phyloP scores from a whole-genome alignment of 1,140 invertebrate genomes.

The Holotrichia oblita region DNA sequence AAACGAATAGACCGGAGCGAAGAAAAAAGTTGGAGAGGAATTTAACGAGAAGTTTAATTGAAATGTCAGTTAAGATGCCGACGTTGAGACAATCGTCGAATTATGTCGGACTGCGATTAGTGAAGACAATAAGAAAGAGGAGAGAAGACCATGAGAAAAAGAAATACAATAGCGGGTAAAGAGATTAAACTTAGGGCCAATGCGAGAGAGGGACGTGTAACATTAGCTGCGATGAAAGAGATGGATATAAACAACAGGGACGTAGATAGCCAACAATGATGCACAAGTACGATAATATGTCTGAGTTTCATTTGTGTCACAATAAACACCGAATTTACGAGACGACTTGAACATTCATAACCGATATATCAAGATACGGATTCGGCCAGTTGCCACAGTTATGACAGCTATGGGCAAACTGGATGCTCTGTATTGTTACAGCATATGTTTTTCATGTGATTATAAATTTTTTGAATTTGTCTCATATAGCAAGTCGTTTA shows the following conservation, averaged over 20 bases:
- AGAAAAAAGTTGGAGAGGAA: not conserved
- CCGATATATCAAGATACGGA: slow-evolving; percentile 22
- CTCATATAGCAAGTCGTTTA: not conserved
- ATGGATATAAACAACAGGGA: slow-evolving; percentile 1
- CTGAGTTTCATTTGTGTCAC: slow-evolving; percentile 20
- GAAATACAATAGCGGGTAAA: not conserved
- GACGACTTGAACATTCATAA: slow-evolving; percentile 33
- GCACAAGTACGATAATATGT: not conserved
- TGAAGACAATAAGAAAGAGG: slow-evolving; percentile 1
- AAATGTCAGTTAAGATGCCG: slow-evolving; percentile 26
- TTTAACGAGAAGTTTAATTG: slow-evolving; percentile 34
- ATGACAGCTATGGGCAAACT: slow-evolving; percentile 7
- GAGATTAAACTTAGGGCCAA: not conserved
- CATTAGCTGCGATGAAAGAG: not conserved
- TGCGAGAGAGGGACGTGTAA: not conserved
- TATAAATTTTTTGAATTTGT: not conserved
- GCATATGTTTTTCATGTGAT: slow-evolving; percentile 1
- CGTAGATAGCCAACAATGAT: slow-evolving; percentile 18
- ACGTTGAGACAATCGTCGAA: slow-evolving; percentile 31
- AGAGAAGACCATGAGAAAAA: not conserved
- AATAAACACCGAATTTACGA: slow-evolving; percentile 34
- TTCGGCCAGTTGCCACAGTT: slow-evolving; percentile 4
- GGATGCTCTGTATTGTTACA: not conserved
- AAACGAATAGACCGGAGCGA: not conserved
- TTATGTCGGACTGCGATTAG: slow-evolving; percentile 26